Base-by-base conservation (phyloP, 2,888 invertebrate species). In the Phrixothrix hirtus region DNA sequence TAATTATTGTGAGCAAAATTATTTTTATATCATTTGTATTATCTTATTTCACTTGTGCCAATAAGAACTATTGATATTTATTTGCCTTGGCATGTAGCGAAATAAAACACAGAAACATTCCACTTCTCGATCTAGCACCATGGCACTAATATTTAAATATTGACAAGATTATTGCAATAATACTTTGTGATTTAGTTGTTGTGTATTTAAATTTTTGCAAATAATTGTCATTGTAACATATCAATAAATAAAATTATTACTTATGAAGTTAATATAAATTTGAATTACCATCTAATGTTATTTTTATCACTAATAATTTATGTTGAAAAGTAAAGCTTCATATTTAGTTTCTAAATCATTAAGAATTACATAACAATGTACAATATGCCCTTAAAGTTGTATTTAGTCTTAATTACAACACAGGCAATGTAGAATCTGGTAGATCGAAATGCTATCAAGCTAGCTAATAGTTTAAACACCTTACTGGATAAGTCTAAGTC, bases 201-300 rank as follows among this genome's bases (percentile, higher is more conserved):
- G 55, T 61, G 47, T 48, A 55, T 52, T 52, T 55, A 43, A 57
- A 57, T 59, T 60, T 60, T 58, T 62, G 64, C 64, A 64, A 63
- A 64, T 65, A 63, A 63, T 60, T 66, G 67, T 67, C 64, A 64
- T 61, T 58, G 57, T 66, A 65, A 67, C 65, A 67, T 67, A 67
- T 66, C 67, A 67, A 60, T 62, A 57, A 62, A 61, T 63, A 65
- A 64, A 61, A 41, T 37, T 52, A 61, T 61, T 61, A 55, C 55
- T 47, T 46, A 48, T 7, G 7, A 21, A 21, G n/a, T n/a, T 32
- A 34, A n/a, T n/a, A n/a, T n/a, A n/a, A n/a, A 36, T 39, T 10
- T 50, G 25, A 16, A n/a, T n/a, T n/a, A n/a, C n/a, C n/a, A n/a
- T n/a, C n/a, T n/a, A 39, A 36, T 21, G 21, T 21, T 21, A 21